Percentiles rank a stretch among this genome's conserved stretches.
Evolutionary conservation across 2,888 invertebrate species (phyloP).

Genomic region (Meteorus cinctellus): DNA sequence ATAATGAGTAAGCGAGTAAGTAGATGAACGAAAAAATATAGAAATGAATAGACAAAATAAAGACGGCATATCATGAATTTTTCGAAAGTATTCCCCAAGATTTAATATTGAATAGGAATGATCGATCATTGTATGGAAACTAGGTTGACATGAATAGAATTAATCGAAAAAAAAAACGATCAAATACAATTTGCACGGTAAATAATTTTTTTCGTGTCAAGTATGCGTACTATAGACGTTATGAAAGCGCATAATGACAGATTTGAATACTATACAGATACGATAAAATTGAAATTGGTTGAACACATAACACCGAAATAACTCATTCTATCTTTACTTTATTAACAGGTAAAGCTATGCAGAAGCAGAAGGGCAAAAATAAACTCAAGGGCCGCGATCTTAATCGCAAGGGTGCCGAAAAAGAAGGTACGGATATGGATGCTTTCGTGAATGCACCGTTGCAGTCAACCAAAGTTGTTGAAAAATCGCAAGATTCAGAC

Average conservation of each 20-base stretch:
- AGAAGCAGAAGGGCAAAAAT: conserved; percentile 74
- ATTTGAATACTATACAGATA: background rate
- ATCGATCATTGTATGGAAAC: background rate
- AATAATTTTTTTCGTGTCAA: background rate
- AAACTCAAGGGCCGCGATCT: conserved; percentile 75
- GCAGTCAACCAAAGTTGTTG: conserved; percentile 45
- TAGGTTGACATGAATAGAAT: background rate
- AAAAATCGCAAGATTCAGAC: conserved; percentile 53
- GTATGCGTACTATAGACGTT: background rate
- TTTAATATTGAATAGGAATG: background rate
- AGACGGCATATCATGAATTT: no score
- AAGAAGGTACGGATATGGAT: conserved; percentile 79
- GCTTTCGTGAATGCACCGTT: conserved; percentile 73
- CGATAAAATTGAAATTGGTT: background rate
- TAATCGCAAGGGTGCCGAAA: conserved; percentile 77
- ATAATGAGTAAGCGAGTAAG: no score
- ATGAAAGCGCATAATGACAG: background rate
- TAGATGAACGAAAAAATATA: background rate
- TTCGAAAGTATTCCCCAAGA: no score
- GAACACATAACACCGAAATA: background rate
- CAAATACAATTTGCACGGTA: background rate
- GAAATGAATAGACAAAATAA: background rate
- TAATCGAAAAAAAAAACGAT: background rate
- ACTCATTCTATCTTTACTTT: conserved; percentile 26
- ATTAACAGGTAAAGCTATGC: conserved; percentile 67